Evolutionary conservation across 2,113 vertebrate genomes (phyloP), one percentile per base, ranked within the genome.

Genomic region (Jacana jacana): DNA sequence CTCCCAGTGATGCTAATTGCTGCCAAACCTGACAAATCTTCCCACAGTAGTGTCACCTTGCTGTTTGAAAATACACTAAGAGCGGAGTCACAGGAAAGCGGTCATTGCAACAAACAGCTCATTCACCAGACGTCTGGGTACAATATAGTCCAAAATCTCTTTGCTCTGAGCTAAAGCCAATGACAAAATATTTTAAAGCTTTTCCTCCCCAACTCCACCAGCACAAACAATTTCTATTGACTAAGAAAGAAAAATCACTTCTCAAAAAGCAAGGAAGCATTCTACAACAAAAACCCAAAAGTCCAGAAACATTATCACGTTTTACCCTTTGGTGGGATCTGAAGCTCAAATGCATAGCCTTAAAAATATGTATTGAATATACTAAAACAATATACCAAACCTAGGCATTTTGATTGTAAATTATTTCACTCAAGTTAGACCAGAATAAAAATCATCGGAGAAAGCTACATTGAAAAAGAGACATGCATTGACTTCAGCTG

Each of bases 391-490:
- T 65, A 86, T 66, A 75, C 16, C 63, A 85, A 84, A 92, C 7
- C 27, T 55, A 89, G 54, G 46, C 61, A 57, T 60, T 91, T 68
- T 37, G 23, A 83, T 76, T 96, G 91, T 49, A 88, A 79, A 89
- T 85, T 91, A 83, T 77, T 91, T 96, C 77, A 79, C 35, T 92
- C 71, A 89, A 94, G 80, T 78, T 92, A 92, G 66, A 95, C 61
- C 35, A 93, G 61, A 94, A 97, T 11, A 96, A 66, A 95, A 97
- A 93, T 5, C 0, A 90, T 5, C 0, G 89, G 49, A 94, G 58
- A 86, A 94, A 94, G 51, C 27, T 46, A 69, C 71, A 82, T 16
- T 93, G 80, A 85, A 96, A 97, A 97, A 86, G 44, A 0, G 25
- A 63, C 39, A 80, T 57, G 48, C 88, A 97, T 60, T 87, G 63